Conservation (phyloP, 2,797 vertebrate species). For the Sternarchorhynchus goeldii region DNA sequence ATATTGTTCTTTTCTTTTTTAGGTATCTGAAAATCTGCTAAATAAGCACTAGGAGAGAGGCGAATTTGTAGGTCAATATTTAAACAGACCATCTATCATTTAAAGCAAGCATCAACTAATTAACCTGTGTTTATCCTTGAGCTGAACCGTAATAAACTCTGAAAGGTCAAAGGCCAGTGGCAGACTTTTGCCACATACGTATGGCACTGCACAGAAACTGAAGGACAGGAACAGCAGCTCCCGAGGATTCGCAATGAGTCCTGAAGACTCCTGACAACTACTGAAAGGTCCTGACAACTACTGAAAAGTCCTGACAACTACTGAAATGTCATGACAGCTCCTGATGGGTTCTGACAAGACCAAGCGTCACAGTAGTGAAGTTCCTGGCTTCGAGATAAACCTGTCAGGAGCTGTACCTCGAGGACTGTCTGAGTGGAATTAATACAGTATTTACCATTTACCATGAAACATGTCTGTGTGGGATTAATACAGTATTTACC, state of each 20-base stretch:
- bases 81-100: not conserved
- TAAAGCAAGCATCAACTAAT: not conserved
- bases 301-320: too few relatives aligned
- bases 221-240: conserved; percentile 3
- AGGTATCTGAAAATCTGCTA: not conserved
- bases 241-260: too few relatives aligned
- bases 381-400: too few relatives aligned
- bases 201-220: conserved; percentile 31
- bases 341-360: too few relatives aligned
- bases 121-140: not conserved
- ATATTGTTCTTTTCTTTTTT: conserved; percentile 1
- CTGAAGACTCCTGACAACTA: not conserved
- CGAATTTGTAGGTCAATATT: not conserved
- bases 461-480: too few relatives aligned
- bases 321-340: too few relatives aligned
- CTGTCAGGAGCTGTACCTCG: too few relatives aligned
- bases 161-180: conserved; percentile 30
- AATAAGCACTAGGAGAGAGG: not conserved
- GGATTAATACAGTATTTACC: not conserved
- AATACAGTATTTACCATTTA: not conserved
- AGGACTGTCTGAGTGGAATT: too few relatives aligned
- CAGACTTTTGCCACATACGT: conserved; percentile 30
- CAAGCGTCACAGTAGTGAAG: too few relatives aligned
- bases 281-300: not conserved
- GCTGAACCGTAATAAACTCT: not conserved